Evolutionary conservation across 1,140 invertebrate genomes (phyloP), one percentile per base, ranked within the genome.

Genomic region (Globodera rostochiensis): DNA sequence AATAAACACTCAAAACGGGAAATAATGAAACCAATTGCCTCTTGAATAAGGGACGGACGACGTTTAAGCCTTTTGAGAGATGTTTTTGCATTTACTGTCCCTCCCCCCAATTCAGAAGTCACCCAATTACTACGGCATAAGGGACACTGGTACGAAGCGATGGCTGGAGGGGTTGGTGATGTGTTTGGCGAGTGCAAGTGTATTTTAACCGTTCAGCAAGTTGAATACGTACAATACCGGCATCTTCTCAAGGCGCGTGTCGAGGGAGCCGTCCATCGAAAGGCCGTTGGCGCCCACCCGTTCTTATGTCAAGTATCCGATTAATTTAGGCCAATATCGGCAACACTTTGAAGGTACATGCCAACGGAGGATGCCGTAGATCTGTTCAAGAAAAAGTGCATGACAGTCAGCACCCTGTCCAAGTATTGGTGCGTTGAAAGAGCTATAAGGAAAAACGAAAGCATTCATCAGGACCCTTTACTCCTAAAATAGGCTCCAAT

Each of bases 301-400:
- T 46, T 80, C 49, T 21, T 84, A 84, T 70, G 75, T 81, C 15
- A 84, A 84, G 82, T 85, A 25, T 36, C 21, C 11, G 19, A 25
- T 80, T 60, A 19, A 80, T 53, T 80, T 60, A 53, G 53, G 50
- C 57, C 11, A 11, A 64, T 64, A 13, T 19, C 57, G 6, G 19
- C 36, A 60, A 45, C 70, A 21, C 25, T n/a, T 15, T 60, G 21
- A 60, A 83, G 81, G 49, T 84, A 84, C 49, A 85, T 85, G 84
- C 71, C 70, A n/a, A 70, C 66, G 19, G 83, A 85, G 47, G 83
- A 84, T 50, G 83, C 83, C 19, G 60, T 84, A 6, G 77, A 81
- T 50, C 47, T 84, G 71, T 84, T 79, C 70, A 85, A 85, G 74
- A 84, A 81, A 19, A 77, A 77, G 25, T 78, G 74, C 60, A 84